These are phyloP conservation scores for Drosophila birchii DNA, from an alignment of 2,888 invertebrate genomes.

Conservation along the genomic window DNA sequence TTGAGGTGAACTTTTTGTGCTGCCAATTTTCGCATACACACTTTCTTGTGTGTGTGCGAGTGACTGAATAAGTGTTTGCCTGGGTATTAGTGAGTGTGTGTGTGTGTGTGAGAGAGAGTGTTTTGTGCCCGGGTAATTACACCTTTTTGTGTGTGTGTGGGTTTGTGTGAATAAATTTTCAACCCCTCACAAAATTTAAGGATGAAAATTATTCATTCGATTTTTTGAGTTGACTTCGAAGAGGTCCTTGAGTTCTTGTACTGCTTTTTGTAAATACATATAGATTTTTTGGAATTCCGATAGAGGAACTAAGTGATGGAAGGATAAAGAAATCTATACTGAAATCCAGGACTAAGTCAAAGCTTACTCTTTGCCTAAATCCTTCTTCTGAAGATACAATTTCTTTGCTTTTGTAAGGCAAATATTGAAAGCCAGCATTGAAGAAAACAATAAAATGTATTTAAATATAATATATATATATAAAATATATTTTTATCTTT, in stretches of 20 bases:
- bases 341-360: background rate
- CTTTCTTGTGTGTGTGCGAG: conserved; percentile 7
- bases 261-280: background rate
- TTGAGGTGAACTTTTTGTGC: conserved; percentile 69
- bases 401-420: background rate
- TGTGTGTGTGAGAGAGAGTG: conserved; percentile 26
- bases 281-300: background rate
- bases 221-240: conserved; percentile 30
- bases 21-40: conserved; percentile 37
- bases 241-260: conserved; percentile 22
- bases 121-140: conserved; percentile 77
- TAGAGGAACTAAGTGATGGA: background rate
- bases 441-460: background rate
- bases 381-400: background rate
- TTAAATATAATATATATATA: background rate
- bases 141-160: conserved; percentile 54
- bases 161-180: conserved; percentile 80
- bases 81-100: conserved; percentile 4
- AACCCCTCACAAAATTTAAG: conserved; percentile 52
- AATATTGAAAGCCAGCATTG: background rate
- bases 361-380: background rate
- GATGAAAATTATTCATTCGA: conserved; percentile 37
- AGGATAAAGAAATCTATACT: background rate
- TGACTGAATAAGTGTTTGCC: conserved; percentile 14
- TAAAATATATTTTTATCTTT: background rate